Base-by-base conservation (phyloP, 2,113 vertebrate species). In the Xyliphius kryptos region DNA sequence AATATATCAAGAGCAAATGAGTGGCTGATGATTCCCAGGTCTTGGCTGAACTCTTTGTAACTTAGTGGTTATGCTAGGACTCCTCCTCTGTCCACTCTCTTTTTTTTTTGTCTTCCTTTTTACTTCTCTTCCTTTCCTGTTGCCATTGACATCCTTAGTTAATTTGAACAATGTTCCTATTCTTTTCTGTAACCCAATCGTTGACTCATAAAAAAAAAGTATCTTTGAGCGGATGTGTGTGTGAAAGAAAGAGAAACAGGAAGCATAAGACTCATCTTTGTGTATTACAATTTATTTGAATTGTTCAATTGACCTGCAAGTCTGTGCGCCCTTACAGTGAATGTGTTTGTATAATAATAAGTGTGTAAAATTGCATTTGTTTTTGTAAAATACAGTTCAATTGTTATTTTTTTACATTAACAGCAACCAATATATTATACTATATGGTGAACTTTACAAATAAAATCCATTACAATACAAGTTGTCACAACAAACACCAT, bases 91-190 rank as follows among this genome's bases (percentile, higher is more conserved):
- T 43, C 36, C 60, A 56, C 41, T 56, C 72, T 52, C 13, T 15
- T 9, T 36, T 47, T 26, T 50, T 56, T 55, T 47, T 41, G 11
- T 32, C 46, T 17, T 32, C 46, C 57, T 40, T 50, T 53, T 43
- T 68, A 21, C 43, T 51, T 38, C 58, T 75, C 62, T 65, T 66
- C 73, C 69, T 73, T 76, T 60, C 65, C 73, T 69, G 83, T 83
- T 85, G 81, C 81, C 79, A 83, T 74, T 76, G 80, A 81, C 74
- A 73, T 76, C 68, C 50, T 52, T 69, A 54, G 76, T 71, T 52
- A 80, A 77, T 72, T 66, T 19, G 66, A 84, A 87, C 80, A 83
- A 85, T 82, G 83, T 80, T 62, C 73, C 77, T 75, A 67, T 79
- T 85, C 78, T 81, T 69, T 69, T 46, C 71, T 53, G 78, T 83